Base-by-base conservation (phyloP, 2,113 vertebrate genomes). In the Tetrao urogallus region DNA sequence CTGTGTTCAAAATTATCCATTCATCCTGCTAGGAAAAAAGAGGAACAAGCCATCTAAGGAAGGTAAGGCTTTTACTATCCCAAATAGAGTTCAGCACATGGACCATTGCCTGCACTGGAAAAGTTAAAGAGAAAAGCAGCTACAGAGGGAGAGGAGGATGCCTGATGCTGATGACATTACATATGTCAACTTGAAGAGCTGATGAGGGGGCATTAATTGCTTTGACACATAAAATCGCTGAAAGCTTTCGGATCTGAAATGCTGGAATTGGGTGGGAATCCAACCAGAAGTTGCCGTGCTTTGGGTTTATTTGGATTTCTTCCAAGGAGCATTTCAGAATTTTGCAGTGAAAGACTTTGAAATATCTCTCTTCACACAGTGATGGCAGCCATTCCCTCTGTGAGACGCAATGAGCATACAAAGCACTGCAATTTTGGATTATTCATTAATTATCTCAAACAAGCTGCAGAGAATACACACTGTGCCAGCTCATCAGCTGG, bases 51-150 rank as follows among this genome's bases (percentile, higher is more conserved):
- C 88, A 86, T 93, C 74, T 94, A 87, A 93, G 90, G 45, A 96
- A 94, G 89, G 95, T 90, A 89, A 87, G 63, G 58, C 5, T 95
- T 96, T 96, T 96, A 95, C 83, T 95, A 66, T 95, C 88, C 88
- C 94, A 92, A 89, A 88, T 40, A 96, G 91, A 93, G 52, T 95
- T 96, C 91, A 82, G 45, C 57, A 74, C 6, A 6, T 93, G 94
- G 82, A 86, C 78, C 75, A 50, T 42, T 92, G 95, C 89, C 82
- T 88, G 87, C 6, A 5, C 78, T 95, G 91, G 89, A 92, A 89
- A 95, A 93, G 56, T 89, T 94, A 74, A 94, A 94, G 82, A 94
- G 91, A 97, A 95, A 93, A 94, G 77, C 94, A 96, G 95, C 56
- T 92, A 61, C 58, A 75, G 82, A 82, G 75, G 91, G 58, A 14